phyloP scores from a whole-genome alignment of 2,888 invertebrate genomes.

The Scaptomyza tumidula region DNA sequence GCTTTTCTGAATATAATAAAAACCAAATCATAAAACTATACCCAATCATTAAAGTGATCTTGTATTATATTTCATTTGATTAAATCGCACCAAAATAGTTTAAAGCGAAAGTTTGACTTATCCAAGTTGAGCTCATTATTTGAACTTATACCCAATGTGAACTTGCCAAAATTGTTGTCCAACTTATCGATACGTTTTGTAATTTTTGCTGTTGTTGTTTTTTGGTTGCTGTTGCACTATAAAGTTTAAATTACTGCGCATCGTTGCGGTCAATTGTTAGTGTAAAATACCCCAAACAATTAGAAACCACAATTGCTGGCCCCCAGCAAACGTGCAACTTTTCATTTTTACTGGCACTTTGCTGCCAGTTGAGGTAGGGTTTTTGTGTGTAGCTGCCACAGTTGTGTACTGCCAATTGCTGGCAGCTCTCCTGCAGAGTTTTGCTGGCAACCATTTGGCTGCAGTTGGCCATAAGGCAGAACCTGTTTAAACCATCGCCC shows the following conservation, averaged over 20 bases:
- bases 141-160: background rate
- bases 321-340: slow-evolving; percentile 64
- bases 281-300: slow-evolving; percentile 76
- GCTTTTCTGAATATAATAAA: too few species aligned
- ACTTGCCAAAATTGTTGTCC: background rate
- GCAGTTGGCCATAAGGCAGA: slow-evolving; percentile 14
- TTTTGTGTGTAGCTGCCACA: background rate
- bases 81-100: background rate
- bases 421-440: slow-evolving; percentile 9
- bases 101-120: background rate
- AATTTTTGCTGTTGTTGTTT: slow-evolving; percentile 3
- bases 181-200: slow-evolving; percentile 39
- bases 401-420: slow-evolving; percentile 13
- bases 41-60: background rate
- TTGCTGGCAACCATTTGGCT: slow-evolving; percentile 19
- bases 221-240: background rate
- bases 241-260: slow-evolving; percentile 67
- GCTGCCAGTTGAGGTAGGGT: slow-evolving; percentile 32
- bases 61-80: too few species aligned
- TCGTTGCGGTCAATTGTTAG: slow-evolving; percentile 75
- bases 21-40: background rate
- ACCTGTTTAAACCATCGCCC: slow-evolving; percentile 9
- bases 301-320: slow-evolving; percentile 75
- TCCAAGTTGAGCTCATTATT: background rate
- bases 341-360: slow-evolving; percentile 71